Conservation (phyloP, 2,797 vertebrate genomes). For the Synanceia verrucosa region DNA sequence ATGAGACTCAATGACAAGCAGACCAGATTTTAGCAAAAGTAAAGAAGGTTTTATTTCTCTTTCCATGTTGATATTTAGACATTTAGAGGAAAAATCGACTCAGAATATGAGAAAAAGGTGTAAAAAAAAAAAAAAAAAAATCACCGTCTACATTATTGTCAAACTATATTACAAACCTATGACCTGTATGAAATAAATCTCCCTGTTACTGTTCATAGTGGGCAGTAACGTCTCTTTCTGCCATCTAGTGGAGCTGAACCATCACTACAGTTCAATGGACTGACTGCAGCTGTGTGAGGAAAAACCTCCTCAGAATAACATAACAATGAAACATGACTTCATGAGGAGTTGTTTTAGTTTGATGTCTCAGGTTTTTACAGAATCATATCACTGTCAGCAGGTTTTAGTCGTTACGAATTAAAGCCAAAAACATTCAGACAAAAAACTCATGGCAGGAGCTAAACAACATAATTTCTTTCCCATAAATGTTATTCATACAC, state of each 20-base stretch:
- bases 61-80: too few species aligned
- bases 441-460: background rate
- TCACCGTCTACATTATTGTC: background rate
- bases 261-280: background rate
- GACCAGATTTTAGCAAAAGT: too few species aligned
- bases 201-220: background rate
- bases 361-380: background rate
- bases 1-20: too few species aligned
- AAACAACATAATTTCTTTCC: background rate
- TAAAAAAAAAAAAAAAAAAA: background rate
- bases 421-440: background rate
- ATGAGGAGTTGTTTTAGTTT: background rate
- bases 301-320: background rate
- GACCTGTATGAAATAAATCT: background rate
- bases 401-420: too few species aligned
- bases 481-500: background rate
- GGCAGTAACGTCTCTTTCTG: background rate
- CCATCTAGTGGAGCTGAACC: constrained; percentile 36
- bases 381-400: background rate
- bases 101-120: too few species aligned
- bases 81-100: too few species aligned
- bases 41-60: too few species aligned
- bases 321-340: background rate
- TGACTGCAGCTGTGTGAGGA: background rate
- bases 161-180: background rate